phyloP scores from a whole-genome alignment of 1,140 invertebrate species.

The Microplitis demolitor region DNA sequence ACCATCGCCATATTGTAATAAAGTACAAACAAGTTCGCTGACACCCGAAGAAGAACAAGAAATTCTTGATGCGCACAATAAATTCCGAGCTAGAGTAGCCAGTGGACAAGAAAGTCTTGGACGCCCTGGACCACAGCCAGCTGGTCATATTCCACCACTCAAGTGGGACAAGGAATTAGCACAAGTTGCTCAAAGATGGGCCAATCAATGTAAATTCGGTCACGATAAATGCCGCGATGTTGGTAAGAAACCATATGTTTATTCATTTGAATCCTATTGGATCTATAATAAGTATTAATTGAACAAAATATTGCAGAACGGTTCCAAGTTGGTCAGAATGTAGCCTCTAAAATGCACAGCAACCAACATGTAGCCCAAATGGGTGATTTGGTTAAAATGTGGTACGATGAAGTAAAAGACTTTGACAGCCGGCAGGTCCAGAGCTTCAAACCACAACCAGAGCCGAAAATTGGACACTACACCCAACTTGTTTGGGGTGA shows the following conservation, averaged over 20 bases:
- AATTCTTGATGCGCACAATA: background rate
- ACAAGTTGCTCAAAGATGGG: constrained; percentile 15
- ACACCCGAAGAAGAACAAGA: background rate
- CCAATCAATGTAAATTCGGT: constrained; percentile 10
- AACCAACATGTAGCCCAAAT: background rate
- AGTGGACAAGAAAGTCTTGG: background rate
- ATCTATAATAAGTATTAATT: background rate
- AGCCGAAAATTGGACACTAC: constrained; percentile 46
- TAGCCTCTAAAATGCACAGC: background rate
- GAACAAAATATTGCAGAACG: background rate
- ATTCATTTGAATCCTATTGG: background rate
- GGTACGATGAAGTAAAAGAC: constrained; percentile 13
- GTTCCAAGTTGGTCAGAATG: constrained; percentile 3
- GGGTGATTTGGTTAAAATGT: background rate
- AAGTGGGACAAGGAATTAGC: constrained; percentile 13
- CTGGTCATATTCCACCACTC: background rate
- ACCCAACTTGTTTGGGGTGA: constrained; percentile 45
- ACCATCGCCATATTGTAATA: background rate
- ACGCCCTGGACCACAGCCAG: background rate
- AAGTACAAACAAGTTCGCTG: background rate
- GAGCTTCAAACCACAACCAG: background rate
- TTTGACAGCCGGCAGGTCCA: background rate
- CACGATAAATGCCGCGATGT: constrained; percentile 21
- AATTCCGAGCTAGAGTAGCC: background rate
- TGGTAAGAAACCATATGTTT: constrained; percentile 27